Evolutionary conservation across 2,797 vertebrate species (phyloP), one percentile per base, ranked within the genome.

Genomic region (Halcyon badia): DNA sequence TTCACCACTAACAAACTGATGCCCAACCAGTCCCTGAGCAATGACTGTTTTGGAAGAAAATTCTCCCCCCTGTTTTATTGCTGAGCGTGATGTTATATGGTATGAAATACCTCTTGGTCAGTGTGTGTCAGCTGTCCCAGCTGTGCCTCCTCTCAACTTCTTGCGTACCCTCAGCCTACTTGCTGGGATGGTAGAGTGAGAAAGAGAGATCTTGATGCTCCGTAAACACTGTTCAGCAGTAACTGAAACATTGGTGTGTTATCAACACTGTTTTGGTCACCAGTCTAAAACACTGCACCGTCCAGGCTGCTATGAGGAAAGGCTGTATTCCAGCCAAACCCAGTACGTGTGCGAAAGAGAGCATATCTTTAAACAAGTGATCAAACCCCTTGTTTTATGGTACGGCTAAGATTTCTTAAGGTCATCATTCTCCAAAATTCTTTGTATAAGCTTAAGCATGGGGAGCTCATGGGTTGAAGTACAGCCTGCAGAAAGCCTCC

Each of bases 21-120:
- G 33, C 4, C 25, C 26, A 76, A 31, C 49, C 9, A 25, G 54
- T 79, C 41, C 31, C 37, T 54, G 46, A 80, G 54, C 33, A 79
- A 3, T 33, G 28, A 20, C 44, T 57, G 2, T 37, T 82, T 71
- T 2, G 42, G 42, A 31, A 64, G 42, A 66, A 52, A 76, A 22
- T 2, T 39, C 2, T 42, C 33, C 10, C 10, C 11, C 5, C 4
- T 20, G 11, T 82, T 84, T 19, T 66, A 5, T 39, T 83, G 54
- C 20, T 39, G 14, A 31, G 11, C 19, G 1, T 76, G 49, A 33
- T 0, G 0, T 42, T 30, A 14, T 2, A 25, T 21, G 46, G 16
- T 83, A 15, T 46, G 58, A 72, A 41, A 25, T 19, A 48, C 6
- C 5, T 79, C 37, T 58, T 56, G 72, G 8, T 64, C 42, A 37